Conservation (phyloP, 2,113 vertebrate species). For the Cyrtonyx montezumae region DNA sequence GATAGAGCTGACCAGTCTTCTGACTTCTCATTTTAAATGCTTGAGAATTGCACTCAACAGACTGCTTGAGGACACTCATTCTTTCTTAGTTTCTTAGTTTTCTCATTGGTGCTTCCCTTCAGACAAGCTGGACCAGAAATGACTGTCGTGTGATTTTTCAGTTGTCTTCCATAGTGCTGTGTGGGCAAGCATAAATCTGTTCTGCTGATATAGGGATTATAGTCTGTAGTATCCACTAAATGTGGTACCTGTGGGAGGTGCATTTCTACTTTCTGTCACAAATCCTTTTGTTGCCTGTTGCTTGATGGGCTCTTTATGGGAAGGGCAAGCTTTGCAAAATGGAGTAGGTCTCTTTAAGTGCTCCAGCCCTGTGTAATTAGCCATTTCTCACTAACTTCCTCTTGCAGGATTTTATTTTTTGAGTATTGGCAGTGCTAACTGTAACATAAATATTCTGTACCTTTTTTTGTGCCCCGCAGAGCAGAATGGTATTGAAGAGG, state of each 20-base stretch:
- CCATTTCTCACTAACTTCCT: background rate
- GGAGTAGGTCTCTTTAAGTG: background rate
- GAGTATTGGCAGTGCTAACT: constrained; percentile 1
- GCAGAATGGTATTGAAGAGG: constrained; percentile 86
- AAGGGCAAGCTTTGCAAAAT: background rate
- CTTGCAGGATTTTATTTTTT: background rate
- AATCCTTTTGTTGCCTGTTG: background rate
- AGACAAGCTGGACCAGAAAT: background rate
- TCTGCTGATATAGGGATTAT: background rate
- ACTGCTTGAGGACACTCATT: background rate
- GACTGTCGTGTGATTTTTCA: background rate
- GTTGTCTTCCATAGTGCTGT: background rate
- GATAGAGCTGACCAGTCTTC: background rate
- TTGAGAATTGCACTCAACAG: background rate
- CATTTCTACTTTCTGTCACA: constrained; percentile 27
- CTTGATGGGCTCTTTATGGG: background rate
- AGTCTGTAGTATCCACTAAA: background rate
- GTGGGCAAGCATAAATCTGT: background rate
- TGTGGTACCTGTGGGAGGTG: constrained; percentile 3
- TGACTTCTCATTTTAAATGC: background rate
- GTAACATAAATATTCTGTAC: constrained; percentile 61
- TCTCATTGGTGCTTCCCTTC: background rate
- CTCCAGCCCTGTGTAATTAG: background rate
- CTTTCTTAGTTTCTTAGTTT: background rate
- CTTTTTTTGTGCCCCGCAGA: constrained; percentile 72